Evolutionary conservation across 2,113 vertebrate species (phyloP).

Genomic region (Erinaceus europaeus): DNA sequence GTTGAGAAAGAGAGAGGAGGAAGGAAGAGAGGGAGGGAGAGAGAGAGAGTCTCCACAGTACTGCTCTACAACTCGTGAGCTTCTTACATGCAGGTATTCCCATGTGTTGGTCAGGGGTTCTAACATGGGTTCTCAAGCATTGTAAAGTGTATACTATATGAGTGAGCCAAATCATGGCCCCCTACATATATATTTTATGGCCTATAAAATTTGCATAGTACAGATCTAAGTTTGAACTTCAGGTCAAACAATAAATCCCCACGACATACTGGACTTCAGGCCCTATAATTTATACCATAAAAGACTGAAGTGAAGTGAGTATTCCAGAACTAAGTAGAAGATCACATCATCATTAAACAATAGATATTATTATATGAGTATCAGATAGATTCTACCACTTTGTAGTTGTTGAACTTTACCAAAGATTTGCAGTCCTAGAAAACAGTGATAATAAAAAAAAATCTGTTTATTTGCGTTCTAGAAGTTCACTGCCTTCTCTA

Average conservation of each 20-base stretch:
- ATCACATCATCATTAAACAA: background rate
- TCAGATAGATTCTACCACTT: background rate
- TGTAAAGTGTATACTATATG: too few relatives aligned
- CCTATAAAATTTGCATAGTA: background rate
- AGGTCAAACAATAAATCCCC: background rate
- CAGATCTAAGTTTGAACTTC: background rate
- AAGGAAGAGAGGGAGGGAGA: too few relatives aligned
- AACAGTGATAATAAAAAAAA: background rate
- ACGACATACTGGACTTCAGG: background rate
- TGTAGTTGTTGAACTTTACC: background rate
- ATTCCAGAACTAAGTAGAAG: background rate
- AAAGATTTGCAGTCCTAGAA: background rate
- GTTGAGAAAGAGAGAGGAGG: too few relatives aligned
- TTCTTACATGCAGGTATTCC: too few relatives aligned
- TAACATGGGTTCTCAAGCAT: too few relatives aligned
- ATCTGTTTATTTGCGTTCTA: background rate
- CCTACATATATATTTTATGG: background rate
- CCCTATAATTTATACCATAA: background rate
- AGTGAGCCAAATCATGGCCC: too few relatives aligned
- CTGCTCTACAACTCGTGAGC: too few relatives aligned
- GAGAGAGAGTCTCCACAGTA: too few relatives aligned
- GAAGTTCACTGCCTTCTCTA: background rate
- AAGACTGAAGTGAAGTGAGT: background rate
- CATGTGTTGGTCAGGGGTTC: too few relatives aligned
- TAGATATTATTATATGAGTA: background rate